Conservation (phyloP, 2,888 invertebrate genomes). For the Candidula unifasciata region DNA sequence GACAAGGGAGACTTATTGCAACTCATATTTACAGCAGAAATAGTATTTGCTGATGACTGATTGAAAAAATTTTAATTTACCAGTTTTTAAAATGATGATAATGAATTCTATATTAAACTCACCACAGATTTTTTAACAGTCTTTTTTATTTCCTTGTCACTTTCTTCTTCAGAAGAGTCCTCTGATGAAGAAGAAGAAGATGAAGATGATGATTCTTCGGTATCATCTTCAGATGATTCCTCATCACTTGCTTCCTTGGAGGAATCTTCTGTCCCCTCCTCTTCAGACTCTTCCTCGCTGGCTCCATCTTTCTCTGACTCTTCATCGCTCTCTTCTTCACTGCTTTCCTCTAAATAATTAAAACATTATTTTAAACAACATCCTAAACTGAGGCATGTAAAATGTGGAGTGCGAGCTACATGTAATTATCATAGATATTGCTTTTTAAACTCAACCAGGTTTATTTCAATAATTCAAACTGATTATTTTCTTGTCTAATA, state of each 20-base stretch:
- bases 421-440: too few relatives aligned
- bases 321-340: conserved; percentile 51
- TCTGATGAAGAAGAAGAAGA: conserved; percentile 66
- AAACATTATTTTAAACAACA: neutral
- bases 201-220: conserved; percentile 62
- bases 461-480: too few relatives aligned
- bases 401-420: too few relatives aligned
- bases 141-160: conserved; percentile 55
- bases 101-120: neutral
- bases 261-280: conserved; percentile 56
- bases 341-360: conserved; percentile 43
- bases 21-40: too few relatives aligned
- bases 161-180: conserved; percentile 51
- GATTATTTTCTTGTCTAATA: too few relatives aligned
- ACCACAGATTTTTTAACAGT: conserved; percentile 33
- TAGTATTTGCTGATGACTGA: too few relatives aligned
- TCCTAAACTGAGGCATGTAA: too few relatives aligned
- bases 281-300: conserved; percentile 55
- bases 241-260: conserved; percentile 60
- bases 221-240: conserved; percentile 59
- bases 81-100: too few relatives aligned
- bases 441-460: too few relatives aligned
- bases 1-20: too few relatives aligned
- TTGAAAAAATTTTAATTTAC: too few relatives aligned
- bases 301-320: conserved; percentile 56